A percentile compares a stretch with the other conserved stretches of the same genome.
phyloP scores from a whole-genome alignment of 2,113 vertebrate genomes.

The Myotis yumanensis region DNA sequence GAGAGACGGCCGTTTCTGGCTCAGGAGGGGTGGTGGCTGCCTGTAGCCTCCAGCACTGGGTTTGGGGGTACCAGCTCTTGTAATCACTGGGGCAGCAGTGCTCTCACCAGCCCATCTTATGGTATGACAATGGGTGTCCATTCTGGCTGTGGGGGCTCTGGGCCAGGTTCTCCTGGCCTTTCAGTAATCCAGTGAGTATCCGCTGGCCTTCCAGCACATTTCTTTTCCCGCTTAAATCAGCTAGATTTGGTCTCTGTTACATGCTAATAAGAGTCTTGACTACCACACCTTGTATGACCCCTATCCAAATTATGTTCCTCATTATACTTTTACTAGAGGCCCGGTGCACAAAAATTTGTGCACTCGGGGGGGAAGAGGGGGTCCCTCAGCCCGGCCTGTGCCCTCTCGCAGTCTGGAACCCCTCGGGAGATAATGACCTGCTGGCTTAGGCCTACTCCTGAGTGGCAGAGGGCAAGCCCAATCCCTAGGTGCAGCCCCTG shows the following conservation, averaged over 20 bases:
- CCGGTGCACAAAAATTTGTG: too few relatives aligned
- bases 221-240: not conserved
- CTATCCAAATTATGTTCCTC: not conserved
- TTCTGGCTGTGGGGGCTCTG: not conserved
- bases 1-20: not conserved
- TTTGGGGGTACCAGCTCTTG: not conserved
- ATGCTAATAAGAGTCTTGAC: not conserved
- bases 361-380: too few relatives aligned
- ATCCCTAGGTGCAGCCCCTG: too few relatives aligned
- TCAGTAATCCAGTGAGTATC: not conserved
- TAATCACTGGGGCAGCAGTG: not conserved
- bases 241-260: not conserved
- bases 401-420: too few relatives aligned
- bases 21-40: not conserved
- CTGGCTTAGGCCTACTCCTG: too few relatives aligned
- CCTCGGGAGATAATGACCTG: too few relatives aligned
- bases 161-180: not conserved
- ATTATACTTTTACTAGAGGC: too few relatives aligned
- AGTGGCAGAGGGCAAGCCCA: too few relatives aligned
- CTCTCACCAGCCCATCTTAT: not conserved
- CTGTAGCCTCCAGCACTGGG: too few relatives aligned
- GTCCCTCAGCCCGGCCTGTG: too few relatives aligned
- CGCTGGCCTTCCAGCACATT: not conserved
- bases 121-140: not conserved
- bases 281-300: not conserved